Conservation (phyloP, 2,888 invertebrate species). For the Capitulum mitella region DNA sequence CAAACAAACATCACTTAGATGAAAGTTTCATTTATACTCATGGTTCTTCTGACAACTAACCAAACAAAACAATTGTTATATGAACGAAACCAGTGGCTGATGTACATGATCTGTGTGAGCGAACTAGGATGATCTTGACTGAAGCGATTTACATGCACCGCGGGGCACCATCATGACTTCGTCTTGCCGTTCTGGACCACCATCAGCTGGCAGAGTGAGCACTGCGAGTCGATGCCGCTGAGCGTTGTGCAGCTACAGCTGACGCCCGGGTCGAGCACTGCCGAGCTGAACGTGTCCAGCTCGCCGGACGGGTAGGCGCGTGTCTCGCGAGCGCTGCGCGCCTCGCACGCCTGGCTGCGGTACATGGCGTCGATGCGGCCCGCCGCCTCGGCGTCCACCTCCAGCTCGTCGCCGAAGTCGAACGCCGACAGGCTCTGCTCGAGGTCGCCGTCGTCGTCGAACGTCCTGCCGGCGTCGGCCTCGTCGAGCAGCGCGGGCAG, state of each 20-base stretch:
- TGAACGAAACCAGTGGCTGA: too few relatives aligned
- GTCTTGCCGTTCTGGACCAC: too few relatives aligned
- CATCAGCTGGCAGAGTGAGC: neutral
- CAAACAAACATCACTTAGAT: too few relatives aligned
- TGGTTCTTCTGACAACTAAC: too few relatives aligned
- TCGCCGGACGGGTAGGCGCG: neutral
- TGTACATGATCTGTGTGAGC: too few relatives aligned
- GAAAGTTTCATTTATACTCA: too few relatives aligned
- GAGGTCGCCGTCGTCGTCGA: constrained; percentile 15
- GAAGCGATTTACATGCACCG: too few relatives aligned
- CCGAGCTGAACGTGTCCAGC: neutral
- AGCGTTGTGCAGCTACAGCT: constrained; percentile 18
- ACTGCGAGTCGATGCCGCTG: constrained; percentile 13
- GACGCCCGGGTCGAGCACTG: neutral
- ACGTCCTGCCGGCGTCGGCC: neutral
- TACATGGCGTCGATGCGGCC: constrained; percentile 10
- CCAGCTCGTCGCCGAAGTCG: constrained; percentile 7
- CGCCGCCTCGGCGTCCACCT: neutral
- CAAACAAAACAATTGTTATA: too few relatives aligned
- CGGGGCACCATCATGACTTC: too few relatives aligned
- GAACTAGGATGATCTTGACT: too few relatives aligned
- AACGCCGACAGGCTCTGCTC: neutral
- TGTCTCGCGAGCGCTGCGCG: neutral
- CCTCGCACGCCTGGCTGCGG: neutral
- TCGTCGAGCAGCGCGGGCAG: neutral